Evolutionary conservation across 1,140 invertebrate genomes (phyloP).

Genomic region (Saccostrea echinata): DNA sequence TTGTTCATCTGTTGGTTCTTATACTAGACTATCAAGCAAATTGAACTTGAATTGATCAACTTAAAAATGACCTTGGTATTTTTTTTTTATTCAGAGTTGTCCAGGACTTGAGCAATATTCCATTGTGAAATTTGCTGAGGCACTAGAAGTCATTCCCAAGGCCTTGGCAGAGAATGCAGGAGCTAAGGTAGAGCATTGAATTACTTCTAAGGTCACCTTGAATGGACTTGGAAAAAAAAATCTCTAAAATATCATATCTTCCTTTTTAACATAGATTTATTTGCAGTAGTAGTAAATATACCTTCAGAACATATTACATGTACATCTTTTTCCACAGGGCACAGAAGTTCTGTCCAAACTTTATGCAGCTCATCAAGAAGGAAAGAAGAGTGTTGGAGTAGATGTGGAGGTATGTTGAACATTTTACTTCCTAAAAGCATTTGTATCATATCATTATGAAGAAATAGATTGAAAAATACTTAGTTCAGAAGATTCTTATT

Average conservation of each 20-base stretch:
- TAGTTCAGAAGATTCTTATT: no score
- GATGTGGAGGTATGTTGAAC: constrained; percentile 88
- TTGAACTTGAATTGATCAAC: no score
- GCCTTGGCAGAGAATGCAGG: constrained; percentile 97
- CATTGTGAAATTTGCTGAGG: constrained; percentile 95
- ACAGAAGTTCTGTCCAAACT: constrained; percentile 94
- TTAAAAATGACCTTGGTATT: no score
- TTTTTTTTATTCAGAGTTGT: constrained; percentile 82
- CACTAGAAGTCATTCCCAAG: constrained; percentile 94
- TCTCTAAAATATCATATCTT: no score
- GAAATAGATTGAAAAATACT: no score
- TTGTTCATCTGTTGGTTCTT: no score
- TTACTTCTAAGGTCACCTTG: neutral
- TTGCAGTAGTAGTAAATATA: neutral
- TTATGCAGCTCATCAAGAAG: constrained; percentile 94
- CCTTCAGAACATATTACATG: neutral
- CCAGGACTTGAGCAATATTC: constrained; percentile 98
- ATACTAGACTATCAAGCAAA: no score
- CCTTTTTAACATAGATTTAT: neutral
- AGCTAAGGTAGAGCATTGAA: constrained; percentile 82
- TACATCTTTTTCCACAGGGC: constrained; percentile 78
- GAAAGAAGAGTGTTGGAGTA: constrained; percentile 91
- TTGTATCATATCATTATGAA: no score
- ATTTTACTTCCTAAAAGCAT: no score
- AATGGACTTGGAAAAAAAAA: neutral